Evolutionary conservation across 2,797 vertebrate genomes (phyloP), one percentile per base, ranked within the genome.

Genomic region (Gobionotothen gibberifrons): DNA sequence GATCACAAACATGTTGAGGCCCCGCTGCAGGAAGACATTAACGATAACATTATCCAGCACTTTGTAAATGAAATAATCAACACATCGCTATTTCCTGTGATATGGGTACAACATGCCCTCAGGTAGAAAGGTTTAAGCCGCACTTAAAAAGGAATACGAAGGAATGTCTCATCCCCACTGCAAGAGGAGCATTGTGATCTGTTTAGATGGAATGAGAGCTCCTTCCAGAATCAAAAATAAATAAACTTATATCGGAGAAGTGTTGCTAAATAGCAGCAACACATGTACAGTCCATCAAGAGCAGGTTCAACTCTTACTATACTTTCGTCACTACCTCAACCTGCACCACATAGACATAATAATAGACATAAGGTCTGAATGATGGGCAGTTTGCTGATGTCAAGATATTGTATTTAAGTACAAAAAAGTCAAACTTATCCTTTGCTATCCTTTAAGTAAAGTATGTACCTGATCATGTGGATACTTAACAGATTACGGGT

Each of bases 1-100:
- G 17, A 65, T 72, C 58, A 42, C 3, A 40, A 69, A 79, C 72
- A 61, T 32, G 55, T 60, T 3, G n/a, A 72, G 78, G 58, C 53
- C 5, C 2, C 13, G 19, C 46, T 53, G 47, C 57, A 62, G 66
- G 66, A 78, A 65, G 29, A 64, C 46, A 5, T 11, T 3, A 47
- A 58, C 3, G 21, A 11, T 32, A 72, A 78, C 14, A 52, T 40
- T 62, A 40, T 44, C 15, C 43, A 51, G 21, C 21, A 9, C 49
- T 72, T 73, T 63, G 12, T 60, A 68, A 44, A 54, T 70, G 9
- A 74, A 74, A 69, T 39, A n/a, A 75, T 77, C 65, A 74, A 57
- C 39, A n/a, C 9, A 10, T 53, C 3, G 5, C n/a, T 16, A 5
- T 79, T 81, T 76, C 75, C 51, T 78, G 57, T 61, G 59, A 79